Evolutionary conservation across 92 coral and sea anemone species (phyloP).

Genomic region (Pocillopora grandis): DNA sequence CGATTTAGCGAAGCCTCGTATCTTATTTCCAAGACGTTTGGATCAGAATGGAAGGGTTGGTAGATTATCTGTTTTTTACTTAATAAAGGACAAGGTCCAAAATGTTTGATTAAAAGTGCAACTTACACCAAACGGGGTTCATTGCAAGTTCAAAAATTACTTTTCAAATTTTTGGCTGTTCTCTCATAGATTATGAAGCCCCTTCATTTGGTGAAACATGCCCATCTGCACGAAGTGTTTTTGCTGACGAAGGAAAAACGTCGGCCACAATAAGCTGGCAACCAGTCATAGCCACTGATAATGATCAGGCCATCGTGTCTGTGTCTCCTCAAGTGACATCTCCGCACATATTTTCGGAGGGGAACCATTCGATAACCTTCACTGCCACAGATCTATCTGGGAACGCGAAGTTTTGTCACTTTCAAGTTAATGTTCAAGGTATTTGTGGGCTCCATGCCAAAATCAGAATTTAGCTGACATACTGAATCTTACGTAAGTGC

Average conservation of each 20-base stretch:
- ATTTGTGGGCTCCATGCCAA: too few relatives aligned
- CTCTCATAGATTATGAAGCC: constrained; percentile 25
- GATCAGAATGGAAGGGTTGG: too few relatives aligned
- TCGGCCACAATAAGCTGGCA: constrained; percentile 50
- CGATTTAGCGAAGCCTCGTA: too few relatives aligned
- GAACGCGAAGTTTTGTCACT: constrained; percentile 34
- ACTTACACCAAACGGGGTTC: neutral
- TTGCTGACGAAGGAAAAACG: constrained; percentile 45
- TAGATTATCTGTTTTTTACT: too few relatives aligned
- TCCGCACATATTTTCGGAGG: constrained; percentile 49
- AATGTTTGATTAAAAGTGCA: too few relatives aligned
- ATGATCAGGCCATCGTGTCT: constrained; percentile 30
- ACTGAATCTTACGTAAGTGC: too few relatives aligned
- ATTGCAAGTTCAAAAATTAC: neutral
- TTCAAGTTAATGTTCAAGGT: constrained; percentile 57
- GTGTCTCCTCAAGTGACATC: constrained; percentile 37
- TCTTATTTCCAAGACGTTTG: too few relatives aligned
- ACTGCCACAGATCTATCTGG: constrained; percentile 51
- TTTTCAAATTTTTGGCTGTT: neutral
- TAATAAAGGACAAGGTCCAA: too few relatives aligned
- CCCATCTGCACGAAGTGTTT: constrained; percentile 38
- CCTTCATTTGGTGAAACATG: constrained; percentile 59
- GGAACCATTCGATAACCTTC: constrained; percentile 39
- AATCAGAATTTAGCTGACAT: too few relatives aligned
- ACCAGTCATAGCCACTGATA: constrained; percentile 48